Evolutionary conservation across 2,113 vertebrate species (phyloP).

Genomic region (Hipposideros armiger): DNA sequence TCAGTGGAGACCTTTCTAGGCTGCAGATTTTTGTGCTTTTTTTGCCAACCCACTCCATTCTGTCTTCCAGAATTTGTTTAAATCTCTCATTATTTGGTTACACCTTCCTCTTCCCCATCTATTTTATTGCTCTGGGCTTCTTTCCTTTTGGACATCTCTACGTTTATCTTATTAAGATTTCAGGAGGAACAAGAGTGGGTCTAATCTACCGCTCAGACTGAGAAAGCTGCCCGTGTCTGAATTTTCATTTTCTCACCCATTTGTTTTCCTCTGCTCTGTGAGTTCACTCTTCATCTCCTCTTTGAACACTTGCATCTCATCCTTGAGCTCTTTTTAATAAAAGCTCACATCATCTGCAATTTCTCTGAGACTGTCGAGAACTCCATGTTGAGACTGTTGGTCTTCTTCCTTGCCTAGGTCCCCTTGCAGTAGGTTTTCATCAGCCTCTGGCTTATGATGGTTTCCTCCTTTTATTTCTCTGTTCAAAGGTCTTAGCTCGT

Average conservation of each 20-base stretch:
- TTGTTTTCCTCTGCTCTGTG: neutral
- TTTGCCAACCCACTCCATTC: neutral
- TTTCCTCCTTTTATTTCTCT: neutral
- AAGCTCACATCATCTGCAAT: neutral
- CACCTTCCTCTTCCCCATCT: neutral
- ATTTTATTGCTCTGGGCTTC: neutral
- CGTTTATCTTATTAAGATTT: neutral
- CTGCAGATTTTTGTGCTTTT: neutral
- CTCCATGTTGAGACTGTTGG: neutral
- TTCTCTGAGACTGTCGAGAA: neutral
- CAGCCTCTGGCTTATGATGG: neutral
- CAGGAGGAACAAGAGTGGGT: neutral
- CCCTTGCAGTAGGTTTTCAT: neutral
- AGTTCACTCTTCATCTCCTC: neutral
- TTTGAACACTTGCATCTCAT: neutral
- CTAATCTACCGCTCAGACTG: neutral
- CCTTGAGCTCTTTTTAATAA: neutral
- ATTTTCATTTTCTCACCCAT: neutral
- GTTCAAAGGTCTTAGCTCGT: neutral
- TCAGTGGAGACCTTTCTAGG: neutral
- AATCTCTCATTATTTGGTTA: neutral
- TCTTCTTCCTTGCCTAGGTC: neutral
- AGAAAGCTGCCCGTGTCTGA: neutral
- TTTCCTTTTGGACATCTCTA: constrained; percentile 26
- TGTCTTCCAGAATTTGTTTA: neutral